These are phyloP conservation scores for Embiotoca jacksoni DNA, from an alignment of 2,113 vertebrate genomes.

Conservation along the genomic window DNA sequence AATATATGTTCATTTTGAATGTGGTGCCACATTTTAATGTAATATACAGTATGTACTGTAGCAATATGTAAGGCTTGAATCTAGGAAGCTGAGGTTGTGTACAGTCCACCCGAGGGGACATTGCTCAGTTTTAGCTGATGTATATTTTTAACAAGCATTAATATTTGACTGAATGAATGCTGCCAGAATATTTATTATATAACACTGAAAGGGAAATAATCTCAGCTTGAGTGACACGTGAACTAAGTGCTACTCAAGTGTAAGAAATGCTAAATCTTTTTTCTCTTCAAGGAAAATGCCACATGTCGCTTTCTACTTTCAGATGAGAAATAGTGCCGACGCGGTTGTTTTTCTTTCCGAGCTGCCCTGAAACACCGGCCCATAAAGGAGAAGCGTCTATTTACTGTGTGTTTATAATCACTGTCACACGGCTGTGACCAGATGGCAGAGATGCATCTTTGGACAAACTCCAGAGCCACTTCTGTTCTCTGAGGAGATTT, in stretches of 20 bases:
- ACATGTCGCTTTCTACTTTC: constrained; percentile 34
- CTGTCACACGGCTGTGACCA: constrained; percentile 72
- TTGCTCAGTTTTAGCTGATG: no score
- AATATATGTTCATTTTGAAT: no score
- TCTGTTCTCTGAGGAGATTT: constrained; percentile 64
- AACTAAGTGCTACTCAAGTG: not conserved
- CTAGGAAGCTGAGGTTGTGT: no score
- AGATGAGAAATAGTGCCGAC: constrained; percentile 33
- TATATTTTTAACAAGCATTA: not conserved
- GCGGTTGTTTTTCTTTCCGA: constrained; percentile 50
- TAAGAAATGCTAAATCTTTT: constrained; percentile 2
- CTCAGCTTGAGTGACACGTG: not conserved
- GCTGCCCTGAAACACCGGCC: constrained; percentile 45
- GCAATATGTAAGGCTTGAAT: no score
- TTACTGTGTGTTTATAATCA: constrained; percentile 66
- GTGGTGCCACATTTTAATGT: no score
- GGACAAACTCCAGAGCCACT: constrained; percentile 73
- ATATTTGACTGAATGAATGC: not conserved
- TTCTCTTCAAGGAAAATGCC: not conserved
- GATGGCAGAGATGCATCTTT: constrained; percentile 74
- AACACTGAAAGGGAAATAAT: not conserved
- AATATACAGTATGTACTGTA: no score
- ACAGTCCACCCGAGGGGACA: no score
- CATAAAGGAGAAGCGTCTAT: constrained; percentile 62
- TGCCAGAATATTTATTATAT: not conserved